Evolutionary conservation across 2,888 invertebrate species (phyloP).

Genomic region (Argynnis bischoffii): DNA sequence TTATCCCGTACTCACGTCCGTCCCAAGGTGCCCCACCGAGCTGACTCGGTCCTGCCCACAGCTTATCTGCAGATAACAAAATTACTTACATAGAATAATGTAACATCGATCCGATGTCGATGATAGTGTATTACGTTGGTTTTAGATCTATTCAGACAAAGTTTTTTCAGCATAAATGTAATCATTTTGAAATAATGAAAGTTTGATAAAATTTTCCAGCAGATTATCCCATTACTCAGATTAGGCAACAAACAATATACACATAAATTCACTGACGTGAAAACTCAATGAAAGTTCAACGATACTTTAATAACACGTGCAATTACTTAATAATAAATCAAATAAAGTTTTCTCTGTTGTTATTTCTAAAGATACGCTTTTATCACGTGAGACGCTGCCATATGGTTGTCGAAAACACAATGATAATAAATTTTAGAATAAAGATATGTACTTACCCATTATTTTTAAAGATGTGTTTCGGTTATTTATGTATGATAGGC

Average conservation of each 20-base stretch:
- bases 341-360: background rate
- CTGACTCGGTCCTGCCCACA: conserved; percentile 61
- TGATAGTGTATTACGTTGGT: conserved; percentile 40
- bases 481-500: conserved; percentile 6
- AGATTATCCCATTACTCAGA: conserved; percentile 61
- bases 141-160: conserved; percentile 3
- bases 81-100: conserved; percentile 65
- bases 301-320: conserved; percentile 25
- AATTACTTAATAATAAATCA: conserved; percentile 12
- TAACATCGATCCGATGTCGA: conserved; percentile 66
- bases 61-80: conserved; percentile 78
- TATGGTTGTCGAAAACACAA: conserved; percentile 35
- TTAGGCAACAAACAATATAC: conserved; percentile 42
- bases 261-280: conserved; percentile 50
- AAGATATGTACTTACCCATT: conserved; percentile 51
- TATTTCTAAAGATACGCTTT: background rate
- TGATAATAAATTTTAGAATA: background rate
- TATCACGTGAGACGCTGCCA: conserved; percentile 25
- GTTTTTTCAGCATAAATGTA: background rate
- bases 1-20: conserved; percentile 44
- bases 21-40: conserved; percentile 59
- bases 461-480: conserved; percentile 12
- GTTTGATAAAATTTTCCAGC: conserved; percentile 35
- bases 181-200: background rate
- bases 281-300: conserved; percentile 48